These are phyloP conservation scores for Python bivittatus DNA, from an alignment of 2,113 vertebrate species.

Conservation along the genomic window DNA sequence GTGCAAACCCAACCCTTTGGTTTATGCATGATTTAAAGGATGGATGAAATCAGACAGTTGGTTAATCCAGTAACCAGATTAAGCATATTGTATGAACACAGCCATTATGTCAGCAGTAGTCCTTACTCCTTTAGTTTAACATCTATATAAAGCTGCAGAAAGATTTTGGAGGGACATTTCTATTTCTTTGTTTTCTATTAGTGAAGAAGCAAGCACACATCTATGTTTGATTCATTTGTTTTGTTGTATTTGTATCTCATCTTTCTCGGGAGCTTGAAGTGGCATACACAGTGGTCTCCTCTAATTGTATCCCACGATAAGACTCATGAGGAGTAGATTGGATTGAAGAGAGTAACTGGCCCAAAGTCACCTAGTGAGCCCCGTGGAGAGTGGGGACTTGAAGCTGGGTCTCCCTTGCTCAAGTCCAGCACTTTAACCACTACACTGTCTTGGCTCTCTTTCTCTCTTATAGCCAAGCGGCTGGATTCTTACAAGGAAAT, in stretches of 20 bases:
- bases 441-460: not conserved
- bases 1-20: too few species aligned
- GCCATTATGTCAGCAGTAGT: too few species aligned
- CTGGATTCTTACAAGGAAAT: constrained; percentile 71
- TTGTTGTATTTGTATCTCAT: too few species aligned
- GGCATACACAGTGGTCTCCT: not conserved
- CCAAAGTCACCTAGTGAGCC: not conserved
- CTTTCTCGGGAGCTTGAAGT: not conserved
- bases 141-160: too few species aligned
- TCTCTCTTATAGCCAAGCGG: constrained; percentile 71
- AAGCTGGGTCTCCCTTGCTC: not conserved
- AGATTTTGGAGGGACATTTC: too few species aligned
- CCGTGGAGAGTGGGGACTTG: not conserved
- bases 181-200: too few species aligned
- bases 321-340: not conserved
- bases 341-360: not conserved
- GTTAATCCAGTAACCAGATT: too few species aligned
- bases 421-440: not conserved
- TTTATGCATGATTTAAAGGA: too few species aligned
- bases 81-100: too few species aligned
- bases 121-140: too few species aligned
- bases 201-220: not conserved
- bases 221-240: not conserved
- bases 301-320: not conserved
- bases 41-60: too few species aligned